phyloP scores from a whole-genome alignment of 2,888 invertebrate species.

The Scelioninae gen. 2 region DNA sequence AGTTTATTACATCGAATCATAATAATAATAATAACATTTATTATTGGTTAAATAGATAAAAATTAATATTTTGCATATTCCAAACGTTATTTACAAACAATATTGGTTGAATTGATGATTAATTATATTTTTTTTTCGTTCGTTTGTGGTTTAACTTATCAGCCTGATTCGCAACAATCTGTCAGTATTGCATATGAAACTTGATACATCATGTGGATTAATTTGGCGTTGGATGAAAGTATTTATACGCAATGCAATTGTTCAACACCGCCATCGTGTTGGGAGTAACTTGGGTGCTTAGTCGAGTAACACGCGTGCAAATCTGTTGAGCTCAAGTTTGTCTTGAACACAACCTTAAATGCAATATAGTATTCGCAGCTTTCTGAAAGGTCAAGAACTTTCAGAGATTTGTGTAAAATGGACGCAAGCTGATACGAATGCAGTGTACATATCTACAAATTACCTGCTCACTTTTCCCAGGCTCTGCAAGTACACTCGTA shows the following conservation, averaged over 20 bases:
- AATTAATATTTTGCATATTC: too few relatives aligned
- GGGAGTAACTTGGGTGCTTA: constrained; percentile 52
- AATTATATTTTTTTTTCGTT: too few relatives aligned
- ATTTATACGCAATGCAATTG: constrained; percentile 38
- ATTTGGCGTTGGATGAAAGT: constrained; percentile 41
- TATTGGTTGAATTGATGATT: too few relatives aligned
- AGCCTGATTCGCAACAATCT: constrained; percentile 11
- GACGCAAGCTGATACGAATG: constrained; percentile 19
- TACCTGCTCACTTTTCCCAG: constrained; percentile 37
- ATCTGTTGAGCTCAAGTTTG: constrained; percentile 54
- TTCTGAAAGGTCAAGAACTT: constrained; percentile 55
- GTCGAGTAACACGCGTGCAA: constrained; percentile 57
- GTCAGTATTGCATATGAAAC: constrained; percentile 17
- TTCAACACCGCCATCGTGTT: constrained; percentile 37
- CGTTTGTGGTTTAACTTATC: background rate
- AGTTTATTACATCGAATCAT: too few relatives aligned
- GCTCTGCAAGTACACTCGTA: constrained; percentile 9
- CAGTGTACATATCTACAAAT: constrained; percentile 21
- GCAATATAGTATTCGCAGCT: constrained; percentile 46
- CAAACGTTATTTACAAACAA: too few relatives aligned
- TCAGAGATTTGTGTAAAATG: constrained; percentile 37
- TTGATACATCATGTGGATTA: constrained; percentile 29
- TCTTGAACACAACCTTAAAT: constrained; percentile 28
- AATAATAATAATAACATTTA: too few relatives aligned
- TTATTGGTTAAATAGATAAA: too few relatives aligned